Evolutionary conservation across 2,797 vertebrate genomes (phyloP), one percentile per base, ranked within the genome.

Genomic region (Euthynnus affinis): DNA sequence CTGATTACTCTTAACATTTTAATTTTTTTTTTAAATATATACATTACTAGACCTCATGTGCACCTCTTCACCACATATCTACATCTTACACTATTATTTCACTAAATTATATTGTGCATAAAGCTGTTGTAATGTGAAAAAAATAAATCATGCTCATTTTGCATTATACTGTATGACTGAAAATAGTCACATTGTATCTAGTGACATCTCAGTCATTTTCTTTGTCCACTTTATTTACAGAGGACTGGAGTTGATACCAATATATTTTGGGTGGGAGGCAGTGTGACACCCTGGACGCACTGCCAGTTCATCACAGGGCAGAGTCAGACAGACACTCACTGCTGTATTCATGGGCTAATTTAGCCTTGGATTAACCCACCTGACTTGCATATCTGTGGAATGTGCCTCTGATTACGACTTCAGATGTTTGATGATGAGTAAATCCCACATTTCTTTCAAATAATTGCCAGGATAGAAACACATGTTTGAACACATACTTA

Each of bases 331-430:
- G 37, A 61, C 37, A 77, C 9, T 23, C 14, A 27, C 53, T 49
- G 61, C 52, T 59, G 25, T 55, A 42, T 79, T 76, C 51, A 34
- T 55, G 32, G 44, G 14, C 48, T 49, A 42, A 76, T 63, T 81
- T 58, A 81, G 44, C 52, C 48, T 70, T 59, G 10, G 73, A 76
- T 81, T 80, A 77, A 77, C 64, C 76, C 67, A 84, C 55, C 56
- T 74, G 62, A 89, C 71, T 82, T 49, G 23, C 53, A 82, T 71
- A 53, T 83, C 58, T 85, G 32, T 71, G 71, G 51, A 83, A 84
- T 80, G 60, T 66, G 53, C 32, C 37, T 71, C 70, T 74, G 62
- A 84, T 77, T 79, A 80, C 57, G 18, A 64, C 67, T 76, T 79
- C 67, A 59, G 62, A 69, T 32, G 64, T 66, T 29, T 64, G 77